A percentile compares a stretch with the other conserved stretches of the same genome.
Conservation (phyloP, 2,888 invertebrate genomes). For the Napeogenes sylphis region DNA sequence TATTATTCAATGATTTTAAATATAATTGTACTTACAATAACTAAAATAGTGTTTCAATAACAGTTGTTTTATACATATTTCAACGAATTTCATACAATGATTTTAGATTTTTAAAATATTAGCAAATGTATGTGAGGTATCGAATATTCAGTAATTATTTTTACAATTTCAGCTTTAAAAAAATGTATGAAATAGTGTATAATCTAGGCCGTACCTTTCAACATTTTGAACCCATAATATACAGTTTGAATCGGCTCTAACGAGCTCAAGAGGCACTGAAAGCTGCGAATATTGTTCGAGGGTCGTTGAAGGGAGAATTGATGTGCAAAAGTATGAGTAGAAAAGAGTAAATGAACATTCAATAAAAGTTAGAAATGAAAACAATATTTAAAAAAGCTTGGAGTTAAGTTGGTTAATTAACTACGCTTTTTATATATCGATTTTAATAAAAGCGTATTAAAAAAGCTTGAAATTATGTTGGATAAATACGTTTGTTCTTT, state of each 20-base stretch:
- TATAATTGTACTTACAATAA: neutral
- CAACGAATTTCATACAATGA: no score
- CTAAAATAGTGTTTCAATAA: neutral
- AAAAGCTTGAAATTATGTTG: no score
- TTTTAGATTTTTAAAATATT: no score
- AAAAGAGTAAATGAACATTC: slow-evolving; percentile 1
- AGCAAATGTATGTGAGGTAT: no score
- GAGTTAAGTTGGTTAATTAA: neutral
- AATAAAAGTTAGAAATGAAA: neutral
- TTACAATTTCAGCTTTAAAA: neutral
- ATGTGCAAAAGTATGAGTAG: slow-evolving; percentile 1
- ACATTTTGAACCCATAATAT: slow-evolving; percentile 12
- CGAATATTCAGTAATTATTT: neutral
- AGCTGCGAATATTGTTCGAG: slow-evolving; percentile 15
- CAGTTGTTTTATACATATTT: no score
- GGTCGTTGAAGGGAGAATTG: slow-evolving; percentile 8
- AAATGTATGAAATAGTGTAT: slow-evolving; percentile 1
- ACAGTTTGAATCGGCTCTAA: slow-evolving; percentile 19
- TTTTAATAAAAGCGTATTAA: no score
- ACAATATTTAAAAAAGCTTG: no score
- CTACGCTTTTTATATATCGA: neutral
- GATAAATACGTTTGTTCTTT: no score
- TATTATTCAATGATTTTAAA: slow-evolving; percentile 63
- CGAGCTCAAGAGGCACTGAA: slow-evolving; percentile 13
- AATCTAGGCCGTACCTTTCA: neutral